These are phyloP conservation scores for Tapera naevia DNA, from an alignment of 2,797 vertebrate genomes.

Conservation along the genomic window DNA sequence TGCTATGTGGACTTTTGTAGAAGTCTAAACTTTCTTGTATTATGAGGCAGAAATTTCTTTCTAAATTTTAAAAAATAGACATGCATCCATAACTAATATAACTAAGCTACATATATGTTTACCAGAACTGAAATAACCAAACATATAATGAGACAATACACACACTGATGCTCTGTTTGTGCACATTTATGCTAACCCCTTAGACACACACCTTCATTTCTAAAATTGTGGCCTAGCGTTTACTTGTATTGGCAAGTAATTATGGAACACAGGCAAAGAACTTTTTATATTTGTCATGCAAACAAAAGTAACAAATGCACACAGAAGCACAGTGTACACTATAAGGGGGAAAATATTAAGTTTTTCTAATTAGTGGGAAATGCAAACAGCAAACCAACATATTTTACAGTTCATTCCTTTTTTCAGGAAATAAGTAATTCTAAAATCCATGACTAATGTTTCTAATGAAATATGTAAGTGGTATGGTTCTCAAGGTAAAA, in stretches of 20 bases:
- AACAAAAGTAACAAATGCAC: neutral
- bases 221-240: neutral
- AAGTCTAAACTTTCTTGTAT: neutral
- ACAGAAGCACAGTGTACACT: neutral
- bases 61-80: neutral
- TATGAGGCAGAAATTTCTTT: neutral
- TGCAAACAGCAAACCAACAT: rapidly evolving
- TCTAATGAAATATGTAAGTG: neutral
- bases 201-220: neutral
- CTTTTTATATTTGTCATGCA: neutral
- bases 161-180: neutral
- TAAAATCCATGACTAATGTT: rapidly evolving
- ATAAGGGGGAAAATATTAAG: neutral
- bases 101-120: neutral
- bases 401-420: neutral
- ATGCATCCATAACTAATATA: neutral
- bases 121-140: neutral
- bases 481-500: slow-evolving; percentile 12
- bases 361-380: neutral
- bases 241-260: neutral
- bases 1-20: neutral
- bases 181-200: neutral
- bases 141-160: neutral
- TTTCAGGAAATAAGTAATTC: neutral
- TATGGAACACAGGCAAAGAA: neutral